A percentile compares a stretch with the other conserved stretches of the same genome.
phyloP scores from a whole-genome alignment of 2,113 vertebrate species.

The Toxotes chatareus region DNA sequence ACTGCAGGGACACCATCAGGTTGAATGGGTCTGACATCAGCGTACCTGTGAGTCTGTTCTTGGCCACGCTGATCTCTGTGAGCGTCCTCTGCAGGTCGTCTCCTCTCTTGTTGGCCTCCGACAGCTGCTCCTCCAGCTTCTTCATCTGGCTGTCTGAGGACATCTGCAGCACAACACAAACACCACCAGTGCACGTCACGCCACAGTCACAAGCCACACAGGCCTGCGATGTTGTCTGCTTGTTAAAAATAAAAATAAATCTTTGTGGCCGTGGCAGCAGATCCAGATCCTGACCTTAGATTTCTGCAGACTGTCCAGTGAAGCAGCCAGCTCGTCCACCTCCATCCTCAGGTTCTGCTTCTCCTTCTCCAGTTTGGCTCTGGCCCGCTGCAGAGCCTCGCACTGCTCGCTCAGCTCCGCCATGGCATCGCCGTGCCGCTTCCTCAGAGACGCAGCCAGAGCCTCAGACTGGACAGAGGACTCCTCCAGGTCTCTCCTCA shows the following conservation, averaged over 20 bases:
- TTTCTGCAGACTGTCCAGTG: conserved; percentile 84
- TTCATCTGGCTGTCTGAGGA: conserved; percentile 82
- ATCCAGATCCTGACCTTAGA: conserved; percentile 74
- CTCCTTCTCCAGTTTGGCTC: conserved; percentile 87
- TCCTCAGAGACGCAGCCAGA: conserved; percentile 75
- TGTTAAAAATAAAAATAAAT: too few relatives aligned
- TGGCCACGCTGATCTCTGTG: conserved; percentile 81
- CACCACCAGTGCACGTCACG: background rate
- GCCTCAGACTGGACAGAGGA: conserved; percentile 81
- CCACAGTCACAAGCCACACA: background rate
- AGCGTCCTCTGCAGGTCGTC: conserved; percentile 85
- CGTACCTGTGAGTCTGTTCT: conserved; percentile 84
- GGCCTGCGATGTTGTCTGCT: background rate
- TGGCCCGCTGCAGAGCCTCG: conserved; percentile 83
- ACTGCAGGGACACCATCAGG: too few relatives aligned
- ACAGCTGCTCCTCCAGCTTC: conserved; percentile 85
- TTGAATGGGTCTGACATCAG: background rate
- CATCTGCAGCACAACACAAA: conserved; percentile 62
- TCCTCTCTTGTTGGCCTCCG: conserved; percentile 81
- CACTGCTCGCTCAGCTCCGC: conserved; percentile 85
- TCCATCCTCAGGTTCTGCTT: conserved; percentile 86
- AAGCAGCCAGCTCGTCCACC: conserved; percentile 82
- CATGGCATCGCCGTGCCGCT: conserved; percentile 80
- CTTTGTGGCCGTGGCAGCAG: background rate
- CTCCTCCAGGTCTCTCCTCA: conserved; percentile 86